Conservation (phyloP, 2,113 vertebrate species). For the Gadus chalcogrammus region DNA sequence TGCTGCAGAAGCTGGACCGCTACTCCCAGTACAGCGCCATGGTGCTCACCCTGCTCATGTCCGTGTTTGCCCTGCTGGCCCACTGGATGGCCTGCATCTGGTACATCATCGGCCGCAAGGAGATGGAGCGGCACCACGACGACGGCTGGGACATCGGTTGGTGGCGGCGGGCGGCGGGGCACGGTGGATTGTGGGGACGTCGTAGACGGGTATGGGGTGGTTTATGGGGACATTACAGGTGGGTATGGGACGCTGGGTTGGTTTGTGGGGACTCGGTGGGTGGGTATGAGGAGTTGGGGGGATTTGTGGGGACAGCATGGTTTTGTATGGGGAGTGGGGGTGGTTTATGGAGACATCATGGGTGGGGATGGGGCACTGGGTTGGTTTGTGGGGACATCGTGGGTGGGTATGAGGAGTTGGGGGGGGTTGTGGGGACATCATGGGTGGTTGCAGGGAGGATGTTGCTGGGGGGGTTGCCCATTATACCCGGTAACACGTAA, state of each 20-base stretch:
- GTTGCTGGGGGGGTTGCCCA: too few relatives aligned
- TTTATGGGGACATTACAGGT: background rate
- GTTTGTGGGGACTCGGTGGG: background rate
- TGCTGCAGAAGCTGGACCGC: slow-evolving; percentile 88
- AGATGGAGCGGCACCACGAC: slow-evolving; percentile 79
- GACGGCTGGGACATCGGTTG: slow-evolving; percentile 91
- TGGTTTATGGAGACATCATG: background rate
- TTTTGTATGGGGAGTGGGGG: background rate
- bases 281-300: background rate
- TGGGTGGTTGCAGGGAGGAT: too few relatives aligned
- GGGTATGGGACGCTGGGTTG: background rate
- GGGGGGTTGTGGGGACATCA: too few relatives aligned
- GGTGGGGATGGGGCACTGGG: background rate
- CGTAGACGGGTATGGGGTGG: background rate
- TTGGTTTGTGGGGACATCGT: too few relatives aligned
- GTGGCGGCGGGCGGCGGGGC: slow-evolving; percentile 26
- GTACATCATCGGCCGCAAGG: slow-evolving; percentile 85
- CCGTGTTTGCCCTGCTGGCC: slow-evolving; percentile 86
- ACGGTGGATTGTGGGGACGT: background rate
- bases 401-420: too few relatives aligned
- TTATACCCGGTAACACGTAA: too few relatives aligned
- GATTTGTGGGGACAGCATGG: background rate
- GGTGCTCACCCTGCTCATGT: slow-evolving; percentile 91
- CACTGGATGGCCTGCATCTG: slow-evolving; percentile 95
- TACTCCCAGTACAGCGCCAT: slow-evolving; percentile 92